phyloP scores from a whole-genome alignment of 2,888 invertebrate genomes.

The Zootermopsis nevadensis region DNA sequence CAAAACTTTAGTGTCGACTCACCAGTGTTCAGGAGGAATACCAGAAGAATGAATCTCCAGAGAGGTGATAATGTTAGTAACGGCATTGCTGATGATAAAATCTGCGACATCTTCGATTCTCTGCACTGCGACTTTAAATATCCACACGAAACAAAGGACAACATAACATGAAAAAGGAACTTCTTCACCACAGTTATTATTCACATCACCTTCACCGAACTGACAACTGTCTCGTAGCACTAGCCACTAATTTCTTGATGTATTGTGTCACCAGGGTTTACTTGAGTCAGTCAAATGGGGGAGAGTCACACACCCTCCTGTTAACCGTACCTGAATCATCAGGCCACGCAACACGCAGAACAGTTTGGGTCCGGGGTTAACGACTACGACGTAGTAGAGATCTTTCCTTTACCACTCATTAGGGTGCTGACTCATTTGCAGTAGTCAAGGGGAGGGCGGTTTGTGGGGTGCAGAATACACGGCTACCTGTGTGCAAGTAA shows the following conservation, averaged over 20 bases:
- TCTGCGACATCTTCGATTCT: not conserved
- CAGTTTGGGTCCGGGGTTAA: not conserved
- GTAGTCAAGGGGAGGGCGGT: not conserved
- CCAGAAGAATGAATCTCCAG: not conserved
- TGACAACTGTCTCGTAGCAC: not conserved
- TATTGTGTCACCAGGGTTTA: not conserved
- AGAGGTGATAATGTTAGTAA: not conserved
- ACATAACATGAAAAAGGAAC: not conserved
- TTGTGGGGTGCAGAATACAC: not conserved
- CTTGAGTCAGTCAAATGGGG: not conserved
- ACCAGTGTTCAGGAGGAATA: not conserved
- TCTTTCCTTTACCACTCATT: not conserved
- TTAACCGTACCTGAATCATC: not conserved
- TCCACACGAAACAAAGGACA: not conserved
- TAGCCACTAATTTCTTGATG: not conserved
- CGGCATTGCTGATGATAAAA: not conserved
- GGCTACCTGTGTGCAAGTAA: not conserved
- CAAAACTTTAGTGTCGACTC: not conserved
- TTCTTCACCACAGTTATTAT: not conserved
- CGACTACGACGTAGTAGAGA: not conserved
- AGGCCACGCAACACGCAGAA: not conserved
- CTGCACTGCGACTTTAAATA: not conserved
- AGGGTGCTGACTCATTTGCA: slow-evolving; percentile 13
- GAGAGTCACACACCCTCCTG: not conserved
- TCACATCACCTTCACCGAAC: not conserved